Percentiles rank a stretch among this genome's conserved stretches.
These are phyloP conservation scores for Trematomus loennbergii DNA, from an alignment of 2,113 vertebrate species.

Conservation along the genomic window DNA sequence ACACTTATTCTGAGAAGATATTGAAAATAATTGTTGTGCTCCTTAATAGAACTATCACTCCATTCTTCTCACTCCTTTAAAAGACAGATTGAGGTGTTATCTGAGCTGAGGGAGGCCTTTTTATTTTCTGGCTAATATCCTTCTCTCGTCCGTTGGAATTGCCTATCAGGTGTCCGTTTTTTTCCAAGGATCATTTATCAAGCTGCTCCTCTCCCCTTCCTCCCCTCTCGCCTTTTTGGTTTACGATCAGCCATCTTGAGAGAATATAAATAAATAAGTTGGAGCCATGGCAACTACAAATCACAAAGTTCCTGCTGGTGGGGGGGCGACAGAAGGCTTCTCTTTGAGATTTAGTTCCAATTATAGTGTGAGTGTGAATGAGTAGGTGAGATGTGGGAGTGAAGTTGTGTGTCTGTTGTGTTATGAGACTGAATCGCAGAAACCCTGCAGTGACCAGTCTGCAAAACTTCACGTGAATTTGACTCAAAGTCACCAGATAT, in stretches of 20 bases:
- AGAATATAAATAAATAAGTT: slow-evolving; percentile 59
- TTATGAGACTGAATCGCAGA: slow-evolving; percentile 12
- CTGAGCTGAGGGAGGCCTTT: slow-evolving; percentile 59
- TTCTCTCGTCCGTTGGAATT: slow-evolving; percentile 20
- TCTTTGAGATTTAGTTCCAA: slow-evolving; percentile 13
- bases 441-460: no score
- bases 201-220: slow-evolving; percentile 3
- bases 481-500: not conserved
- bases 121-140: slow-evolving; percentile 61
- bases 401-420: slow-evolving; percentile 1
- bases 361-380: slow-evolving; percentile 37
- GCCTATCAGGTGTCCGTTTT: slow-evolving; percentile 54
- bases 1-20: slow-evolving; percentile 29
- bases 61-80: slow-evolving; percentile 37
- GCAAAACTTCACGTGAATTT: not conserved
- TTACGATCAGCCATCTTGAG: slow-evolving; percentile 40
- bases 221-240: not conserved
- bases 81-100: slow-evolving; percentile 70
- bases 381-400: slow-evolving; percentile 38
- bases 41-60: slow-evolving; percentile 50
- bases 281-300: slow-evolving; percentile 37
- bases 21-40: slow-evolving; percentile 42
- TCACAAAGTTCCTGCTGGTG: slow-evolving; percentile 35
- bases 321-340: slow-evolving; percentile 28
- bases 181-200: slow-evolving; percentile 60